Evolutionary conservation across 2,888 invertebrate genomes (phyloP).

Genomic region (Scrobipalpa atriplicella): DNA sequence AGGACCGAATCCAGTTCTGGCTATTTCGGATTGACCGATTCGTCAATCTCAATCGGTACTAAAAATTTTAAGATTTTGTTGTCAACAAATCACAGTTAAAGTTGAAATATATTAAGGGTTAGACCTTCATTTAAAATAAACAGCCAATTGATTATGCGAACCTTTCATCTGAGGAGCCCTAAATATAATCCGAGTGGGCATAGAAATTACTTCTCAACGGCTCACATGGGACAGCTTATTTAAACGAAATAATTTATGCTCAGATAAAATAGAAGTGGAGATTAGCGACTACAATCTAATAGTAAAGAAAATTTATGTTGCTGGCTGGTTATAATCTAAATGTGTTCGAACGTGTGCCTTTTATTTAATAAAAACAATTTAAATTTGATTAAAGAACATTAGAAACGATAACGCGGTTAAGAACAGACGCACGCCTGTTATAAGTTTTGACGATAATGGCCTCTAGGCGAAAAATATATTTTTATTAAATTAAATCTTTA

Average conservation of each 20-base stretch:
- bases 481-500: conserved; percentile 10
- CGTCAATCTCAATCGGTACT: no score
- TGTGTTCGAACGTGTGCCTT: conserved; percentile 66
- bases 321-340: conserved; percentile 60
- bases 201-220: conserved; percentile 68
- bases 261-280: conserved; percentile 59
- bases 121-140: not conserved
- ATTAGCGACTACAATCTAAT: conserved; percentile 70
- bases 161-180: conserved; percentile 9
- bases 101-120: no score
- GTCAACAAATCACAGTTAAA: not conserved
- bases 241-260: conserved; percentile 69
- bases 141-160: conserved; percentile 30
- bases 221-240: conserved; percentile 65
- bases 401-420: conserved; percentile 38
- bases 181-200: conserved; percentile 69
- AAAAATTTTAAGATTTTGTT: no score
- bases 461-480: conserved; percentile 9
- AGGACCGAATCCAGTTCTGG: no score
- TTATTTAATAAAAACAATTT: conserved; percentile 58
- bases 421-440: not conserved
- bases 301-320: conserved; percentile 68
- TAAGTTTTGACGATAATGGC: not conserved
- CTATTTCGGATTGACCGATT: no score
- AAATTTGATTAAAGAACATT: conserved; percentile 64